Conservation (phyloP, 2,113 vertebrate genomes). For the Charina bottae region DNA sequence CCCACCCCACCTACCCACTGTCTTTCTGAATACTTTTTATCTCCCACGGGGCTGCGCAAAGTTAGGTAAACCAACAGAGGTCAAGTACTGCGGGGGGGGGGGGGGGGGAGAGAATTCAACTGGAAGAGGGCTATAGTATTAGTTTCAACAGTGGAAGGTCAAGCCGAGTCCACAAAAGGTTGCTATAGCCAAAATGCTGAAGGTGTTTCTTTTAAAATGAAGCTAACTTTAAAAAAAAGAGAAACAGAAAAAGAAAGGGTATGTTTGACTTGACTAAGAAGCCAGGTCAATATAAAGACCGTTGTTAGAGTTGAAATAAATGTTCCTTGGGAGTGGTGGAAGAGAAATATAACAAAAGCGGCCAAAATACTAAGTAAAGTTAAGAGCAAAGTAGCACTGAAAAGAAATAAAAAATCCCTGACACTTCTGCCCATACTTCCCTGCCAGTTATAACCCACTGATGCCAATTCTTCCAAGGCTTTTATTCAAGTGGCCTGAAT, state of each 20-base stretch:
- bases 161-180: not conserved
- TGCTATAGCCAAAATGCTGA: not conserved
- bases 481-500: not conserved
- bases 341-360: not conserved
- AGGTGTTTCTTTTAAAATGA: not conserved
- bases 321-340: not conserved
- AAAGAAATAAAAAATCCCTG: not conserved
- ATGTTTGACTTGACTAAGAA: not conserved
- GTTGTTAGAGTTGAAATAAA: not conserved
- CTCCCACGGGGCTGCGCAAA: not conserved
- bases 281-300: not conserved
- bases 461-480: not conserved
- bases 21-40: not conserved
- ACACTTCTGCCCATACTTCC: not conserved
- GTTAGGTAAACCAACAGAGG: conserved; percentile 15
- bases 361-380: not conserved
- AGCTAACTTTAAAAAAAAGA: not conserved
- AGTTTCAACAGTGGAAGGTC: not conserved
- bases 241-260: not conserved
- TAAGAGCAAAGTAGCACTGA: not conserved
- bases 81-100: not conserved
- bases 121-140: not conserved
- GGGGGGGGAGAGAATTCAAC: not conserved
- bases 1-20: not conserved
- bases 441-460: not conserved